Conservation (phyloP, 2,888 invertebrate species). For the Eurois occulta region DNA sequence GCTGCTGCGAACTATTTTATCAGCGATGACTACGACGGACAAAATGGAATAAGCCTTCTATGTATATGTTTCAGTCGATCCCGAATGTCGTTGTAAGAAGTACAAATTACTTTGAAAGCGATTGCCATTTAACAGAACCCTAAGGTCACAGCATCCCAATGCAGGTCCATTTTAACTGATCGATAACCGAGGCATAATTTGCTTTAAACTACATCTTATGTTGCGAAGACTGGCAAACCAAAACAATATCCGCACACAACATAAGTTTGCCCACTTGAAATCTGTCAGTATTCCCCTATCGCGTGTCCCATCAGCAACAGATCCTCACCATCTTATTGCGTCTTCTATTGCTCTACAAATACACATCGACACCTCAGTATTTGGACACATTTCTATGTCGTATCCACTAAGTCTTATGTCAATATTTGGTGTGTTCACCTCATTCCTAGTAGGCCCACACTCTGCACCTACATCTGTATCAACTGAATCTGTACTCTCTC, state of each 20-base stretch:
- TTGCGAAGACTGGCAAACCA: conserved; percentile 18
- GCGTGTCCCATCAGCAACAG: conserved; percentile 59
- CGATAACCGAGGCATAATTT: neutral
- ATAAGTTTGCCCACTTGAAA: conserved; percentile 56
- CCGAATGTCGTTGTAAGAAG: neutral
- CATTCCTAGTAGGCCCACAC: conserved; percentile 76
- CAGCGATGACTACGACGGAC: neutral
- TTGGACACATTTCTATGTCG: conserved; percentile 86
- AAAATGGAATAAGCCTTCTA: too few species aligned
- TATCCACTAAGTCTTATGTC: conserved; percentile 84
- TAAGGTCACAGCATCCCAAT: neutral
- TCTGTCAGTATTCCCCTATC: conserved; percentile 59
- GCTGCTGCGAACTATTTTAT: too few species aligned
- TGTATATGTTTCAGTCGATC: neutral
- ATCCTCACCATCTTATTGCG: conserved; percentile 76
- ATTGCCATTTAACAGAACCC: neutral
- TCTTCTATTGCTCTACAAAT: conserved; percentile 84
- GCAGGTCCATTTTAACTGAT: neutral
- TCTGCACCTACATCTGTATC: conserved; percentile 13
- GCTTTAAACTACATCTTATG: neutral
- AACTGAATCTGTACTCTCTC: conserved; percentile 52
- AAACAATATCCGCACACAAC: conserved; percentile 35
- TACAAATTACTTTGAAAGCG: neutral
- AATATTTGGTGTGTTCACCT: conserved; percentile 86
- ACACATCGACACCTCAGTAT: conserved; percentile 85